Conservation (phyloP, 2,113 vertebrate genomes). For the Paedocypris sp. region DNA sequence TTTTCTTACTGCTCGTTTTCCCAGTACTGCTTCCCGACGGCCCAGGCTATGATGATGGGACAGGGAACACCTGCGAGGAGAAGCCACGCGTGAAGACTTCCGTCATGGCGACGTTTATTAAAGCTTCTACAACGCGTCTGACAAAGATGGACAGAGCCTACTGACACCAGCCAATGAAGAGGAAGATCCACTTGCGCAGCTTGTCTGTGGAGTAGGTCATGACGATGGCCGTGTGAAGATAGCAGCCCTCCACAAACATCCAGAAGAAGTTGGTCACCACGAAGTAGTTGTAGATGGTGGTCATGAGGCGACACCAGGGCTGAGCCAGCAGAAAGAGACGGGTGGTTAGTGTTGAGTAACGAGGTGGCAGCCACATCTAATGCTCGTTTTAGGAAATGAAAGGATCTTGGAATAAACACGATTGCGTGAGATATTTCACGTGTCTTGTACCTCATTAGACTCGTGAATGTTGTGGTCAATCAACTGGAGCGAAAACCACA, state of each 20-base stretch:
- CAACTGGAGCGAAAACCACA: slow-evolving; percentile 93
- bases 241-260: slow-evolving; percentile 99
- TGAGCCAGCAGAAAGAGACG: slow-evolving; percentile 42
- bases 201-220: slow-evolving; percentile 98
- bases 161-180: slow-evolving; percentile 98
- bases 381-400: too few species aligned
- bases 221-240: slow-evolving; percentile 91
- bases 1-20: slow-evolving; percentile 81
- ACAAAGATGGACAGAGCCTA: too few species aligned
- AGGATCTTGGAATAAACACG: too few species aligned
- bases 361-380: too few species aligned
- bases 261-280: slow-evolving; percentile 99
- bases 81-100: slow-evolving; percentile 16
- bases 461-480: slow-evolving; percentile 92
- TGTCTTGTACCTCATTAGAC: slow-evolving; percentile 76
- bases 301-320: slow-evolving; percentile 93
- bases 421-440: too few species aligned
- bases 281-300: slow-evolving; percentile 94
- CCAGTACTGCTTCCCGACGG: slow-evolving; percentile 69
- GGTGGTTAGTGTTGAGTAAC: background rate
- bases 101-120: background rate
- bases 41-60: slow-evolving; percentile 75
- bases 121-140: background rate
- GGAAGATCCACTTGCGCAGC: slow-evolving; percentile 89
- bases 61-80: slow-evolving; percentile 69